Conservation (phyloP, 2,797 vertebrate genomes). For the Phoeniculus purpureus region DNA sequence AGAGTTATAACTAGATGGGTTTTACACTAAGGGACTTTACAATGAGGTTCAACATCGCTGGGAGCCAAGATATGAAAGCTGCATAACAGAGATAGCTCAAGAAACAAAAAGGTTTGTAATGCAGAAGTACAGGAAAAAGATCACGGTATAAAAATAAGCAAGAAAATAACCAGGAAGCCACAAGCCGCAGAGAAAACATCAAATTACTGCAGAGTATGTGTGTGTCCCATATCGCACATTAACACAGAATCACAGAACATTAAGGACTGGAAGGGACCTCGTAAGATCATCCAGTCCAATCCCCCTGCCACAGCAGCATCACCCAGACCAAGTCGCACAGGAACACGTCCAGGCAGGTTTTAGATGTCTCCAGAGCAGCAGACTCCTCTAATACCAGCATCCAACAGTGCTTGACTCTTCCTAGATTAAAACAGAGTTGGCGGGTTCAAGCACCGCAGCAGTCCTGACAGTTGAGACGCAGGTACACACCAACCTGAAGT, state of each 20-base stretch:
- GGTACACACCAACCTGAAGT: no score
- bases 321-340: no score
- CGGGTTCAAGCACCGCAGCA: not conserved
- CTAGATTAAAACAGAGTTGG: not conserved
- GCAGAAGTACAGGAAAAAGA: conserved; percentile 66
- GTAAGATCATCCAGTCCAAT: no score
- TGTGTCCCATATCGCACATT: not conserved
- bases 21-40: conserved; percentile 68
- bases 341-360: no score
- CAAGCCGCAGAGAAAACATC: conserved; percentile 28
- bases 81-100: conserved; percentile 79
- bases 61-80: conserved; percentile 79
- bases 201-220: not conserved
- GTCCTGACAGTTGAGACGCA: not conserved
- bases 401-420: not conserved
- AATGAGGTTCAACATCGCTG: conserved; percentile 70
- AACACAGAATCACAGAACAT: not conserved
- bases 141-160: conserved; percentile 47
- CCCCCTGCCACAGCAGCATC: no score
- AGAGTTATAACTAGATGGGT: conserved; percentile 76
- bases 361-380: no score
- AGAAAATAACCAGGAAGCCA: conserved; percentile 54
- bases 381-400: not conserved
- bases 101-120: conserved; percentile 70
- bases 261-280: no score